Percentiles rank a stretch among this genome's conserved stretches.
Evolutionary conservation across 2,888 invertebrate genomes (phyloP).

Genomic region (Drosophila quinaria): DNA sequence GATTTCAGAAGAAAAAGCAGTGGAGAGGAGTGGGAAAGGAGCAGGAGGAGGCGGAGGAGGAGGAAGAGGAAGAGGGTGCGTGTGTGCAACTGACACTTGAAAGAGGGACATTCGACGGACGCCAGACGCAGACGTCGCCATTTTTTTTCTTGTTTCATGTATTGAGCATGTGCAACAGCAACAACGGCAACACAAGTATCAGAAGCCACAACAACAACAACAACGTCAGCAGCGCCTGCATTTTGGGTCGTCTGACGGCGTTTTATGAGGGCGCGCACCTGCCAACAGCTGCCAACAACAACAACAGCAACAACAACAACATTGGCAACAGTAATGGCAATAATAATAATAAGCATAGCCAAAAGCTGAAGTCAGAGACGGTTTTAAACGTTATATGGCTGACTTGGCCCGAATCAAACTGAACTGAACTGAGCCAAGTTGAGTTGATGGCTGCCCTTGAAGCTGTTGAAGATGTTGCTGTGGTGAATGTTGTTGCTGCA

Average conservation of each 20-base stretch:
- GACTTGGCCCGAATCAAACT: slow-evolving; percentile 50
- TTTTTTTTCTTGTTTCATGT: slow-evolving; percentile 46
- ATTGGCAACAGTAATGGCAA: slow-evolving; percentile 32
- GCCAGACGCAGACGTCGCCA: slow-evolving; percentile 61
- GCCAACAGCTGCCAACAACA: slow-evolving; percentile 73
- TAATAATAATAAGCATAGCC: slow-evolving; percentile 73
- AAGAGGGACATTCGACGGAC: slow-evolving; percentile 41
- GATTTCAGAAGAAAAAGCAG: slow-evolving; percentile 65
- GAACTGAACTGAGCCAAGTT: slow-evolving; percentile 26
- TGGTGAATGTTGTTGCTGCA: slow-evolving; percentile 38
- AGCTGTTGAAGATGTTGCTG: slow-evolving; percentile 46
- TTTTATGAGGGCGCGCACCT: slow-evolving; percentile 81
- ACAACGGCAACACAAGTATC: slow-evolving; percentile 1
- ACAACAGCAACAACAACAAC: slow-evolving; percentile 30
- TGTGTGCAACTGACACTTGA: slow-evolving; percentile 68
- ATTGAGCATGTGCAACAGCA: slow-evolving; percentile 39
- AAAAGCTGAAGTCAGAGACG: slow-evolving; percentile 69
- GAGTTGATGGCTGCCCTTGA: slow-evolving; percentile 68
- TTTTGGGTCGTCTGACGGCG: slow-evolving; percentile 49
- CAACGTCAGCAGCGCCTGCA: slow-evolving; percentile 50
- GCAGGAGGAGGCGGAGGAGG: slow-evolving; percentile 24
- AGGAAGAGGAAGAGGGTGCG: slow-evolving; percentile 37
- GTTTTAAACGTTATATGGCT: slow-evolving; percentile 43
- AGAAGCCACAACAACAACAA: slow-evolving; percentile 5
- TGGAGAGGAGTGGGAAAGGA: slow-evolving; percentile 17